These are phyloP conservation scores for Stratiolaelaps scimitus DNA, from an alignment of 1,140 invertebrate species.

Conservation along the genomic window DNA sequence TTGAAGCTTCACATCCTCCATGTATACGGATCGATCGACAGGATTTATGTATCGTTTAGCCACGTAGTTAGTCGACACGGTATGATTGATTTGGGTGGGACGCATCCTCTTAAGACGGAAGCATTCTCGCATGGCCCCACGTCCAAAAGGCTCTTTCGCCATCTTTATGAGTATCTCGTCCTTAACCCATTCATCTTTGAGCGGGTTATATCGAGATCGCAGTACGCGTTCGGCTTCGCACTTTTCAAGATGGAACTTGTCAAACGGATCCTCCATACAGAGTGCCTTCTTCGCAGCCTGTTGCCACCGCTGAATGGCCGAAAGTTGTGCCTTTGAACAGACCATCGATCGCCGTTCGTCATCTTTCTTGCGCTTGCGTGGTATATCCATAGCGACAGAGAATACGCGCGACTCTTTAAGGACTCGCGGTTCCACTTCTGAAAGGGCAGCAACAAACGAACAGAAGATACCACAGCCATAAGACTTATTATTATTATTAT, in stretches of 20 bases:
- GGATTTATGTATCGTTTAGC: slow-evolving; percentile 48
- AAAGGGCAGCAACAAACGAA: too few species aligned
- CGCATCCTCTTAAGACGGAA: slow-evolving; percentile 36
- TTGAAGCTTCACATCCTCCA: slow-evolving; percentile 50
- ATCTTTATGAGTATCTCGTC: slow-evolving; percentile 47
- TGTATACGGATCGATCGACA: slow-evolving; percentile 46
- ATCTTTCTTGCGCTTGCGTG: slow-evolving; percentile 21
- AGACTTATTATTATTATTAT: too few species aligned
- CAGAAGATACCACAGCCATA: too few species aligned
- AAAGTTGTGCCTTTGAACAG: background rate
- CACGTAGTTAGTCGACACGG: slow-evolving; percentile 45
- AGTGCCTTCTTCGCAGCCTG: slow-evolving; percentile 37
- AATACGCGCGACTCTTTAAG: slow-evolving; percentile 25
- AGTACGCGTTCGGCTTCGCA: slow-evolving; percentile 40
- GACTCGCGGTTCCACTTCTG: too few species aligned
- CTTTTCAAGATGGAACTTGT: slow-evolving; percentile 42
- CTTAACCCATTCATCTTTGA: slow-evolving; percentile 42
- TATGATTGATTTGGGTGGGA: slow-evolving; percentile 16
- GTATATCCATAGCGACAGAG: slow-evolving; percentile 24
- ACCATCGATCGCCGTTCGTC: background rate
- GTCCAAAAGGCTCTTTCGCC: slow-evolving; percentile 45
- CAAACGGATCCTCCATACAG: slow-evolving; percentile 42
- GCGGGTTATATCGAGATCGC: slow-evolving; percentile 43
- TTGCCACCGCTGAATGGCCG: slow-evolving; percentile 36
- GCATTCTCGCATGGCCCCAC: slow-evolving; percentile 51